Percentiles rank a stretch among this genome's conserved stretches.
Conservation (phyloP, 2,113 vertebrate genomes). For the Pholis gunnellus region DNA sequence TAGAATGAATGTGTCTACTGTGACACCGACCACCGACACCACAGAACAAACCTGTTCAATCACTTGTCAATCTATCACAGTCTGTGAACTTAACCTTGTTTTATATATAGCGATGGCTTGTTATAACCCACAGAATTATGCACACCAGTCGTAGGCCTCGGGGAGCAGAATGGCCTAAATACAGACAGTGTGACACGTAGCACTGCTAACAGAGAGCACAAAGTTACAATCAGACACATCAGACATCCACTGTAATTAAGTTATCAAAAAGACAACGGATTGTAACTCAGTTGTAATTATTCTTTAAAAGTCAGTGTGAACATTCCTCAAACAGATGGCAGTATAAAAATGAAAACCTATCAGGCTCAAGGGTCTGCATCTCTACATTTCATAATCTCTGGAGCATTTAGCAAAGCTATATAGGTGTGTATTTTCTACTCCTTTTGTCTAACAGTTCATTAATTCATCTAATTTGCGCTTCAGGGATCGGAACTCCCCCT, state of each 20-base stretch:
- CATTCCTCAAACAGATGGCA: not conserved
- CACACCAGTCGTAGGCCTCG: conserved; percentile 73
- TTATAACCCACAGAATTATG: conserved; percentile 69
- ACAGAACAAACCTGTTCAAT: conserved; percentile 3
- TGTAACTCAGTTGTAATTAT: conserved; percentile 13
- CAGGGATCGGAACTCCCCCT: not conserved
- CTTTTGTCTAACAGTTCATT: conserved; percentile 13
- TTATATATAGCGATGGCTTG: conserved; percentile 56
- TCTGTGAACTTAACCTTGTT: conserved; percentile 61
- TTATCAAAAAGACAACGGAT: conserved; percentile 48
- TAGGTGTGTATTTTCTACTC: not conserved
- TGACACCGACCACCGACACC: not conserved
- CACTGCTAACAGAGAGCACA: conserved; percentile 56
- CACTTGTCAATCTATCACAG: conserved; percentile 40
- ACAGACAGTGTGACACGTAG: conserved; percentile 63
- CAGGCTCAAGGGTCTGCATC: not conserved
- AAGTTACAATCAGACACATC: conserved; percentile 51
- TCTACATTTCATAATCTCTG: not conserved
- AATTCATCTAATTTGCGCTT: not conserved
- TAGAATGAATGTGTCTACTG: not conserved
- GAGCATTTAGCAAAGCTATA: not conserved
- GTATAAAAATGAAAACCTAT: not conserved
- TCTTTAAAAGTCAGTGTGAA: conserved; percentile 19
- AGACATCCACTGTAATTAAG: conserved; percentile 52
- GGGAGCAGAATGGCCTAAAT: conserved; percentile 82